phyloP scores from a whole-genome alignment of 2,888 invertebrate species.

The Drosophila neutralis region DNA sequence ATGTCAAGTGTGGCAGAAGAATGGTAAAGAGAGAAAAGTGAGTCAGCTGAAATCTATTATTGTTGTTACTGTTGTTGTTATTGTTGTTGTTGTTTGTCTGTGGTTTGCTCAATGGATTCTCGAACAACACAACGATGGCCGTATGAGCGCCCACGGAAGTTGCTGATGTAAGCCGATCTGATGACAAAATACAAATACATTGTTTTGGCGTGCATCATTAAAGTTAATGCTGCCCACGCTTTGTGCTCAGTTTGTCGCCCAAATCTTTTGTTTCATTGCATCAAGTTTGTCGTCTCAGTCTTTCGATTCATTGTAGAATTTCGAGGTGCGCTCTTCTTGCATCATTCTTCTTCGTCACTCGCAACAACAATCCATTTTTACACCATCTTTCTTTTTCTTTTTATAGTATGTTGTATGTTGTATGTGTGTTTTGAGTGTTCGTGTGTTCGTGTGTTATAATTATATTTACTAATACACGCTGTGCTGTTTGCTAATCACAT shows the following conservation, averaged over 20 bases:
- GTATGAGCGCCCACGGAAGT: constrained; percentile 34
- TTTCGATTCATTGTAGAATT: constrained; percentile 36
- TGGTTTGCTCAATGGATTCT: background rate
- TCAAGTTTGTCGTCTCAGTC: constrained; percentile 61
- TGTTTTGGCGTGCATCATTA: constrained; percentile 14
- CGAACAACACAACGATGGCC: constrained; percentile 2
- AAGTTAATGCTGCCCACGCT: constrained; percentile 39
- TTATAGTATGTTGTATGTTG: background rate
- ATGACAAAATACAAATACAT: constrained; percentile 23
- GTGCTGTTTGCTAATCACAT: constrained; percentile 72
- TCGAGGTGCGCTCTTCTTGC: constrained; percentile 37
- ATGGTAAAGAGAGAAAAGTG: constrained; percentile 33
- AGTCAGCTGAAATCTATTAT: constrained; percentile 41
- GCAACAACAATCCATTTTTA: constrained; percentile 46
- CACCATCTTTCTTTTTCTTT: background rate
- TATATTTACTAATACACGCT: constrained; percentile 73
- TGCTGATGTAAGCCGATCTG: constrained; percentile 39
- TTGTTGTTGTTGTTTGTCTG: background rate
- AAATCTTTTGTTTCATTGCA: constrained; percentile 1
- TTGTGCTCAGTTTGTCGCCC: constrained; percentile 1
- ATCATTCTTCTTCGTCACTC: constrained; percentile 34
- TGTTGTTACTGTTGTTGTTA: background rate
- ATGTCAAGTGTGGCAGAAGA: constrained; percentile 42
- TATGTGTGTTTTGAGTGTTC: constrained; percentile 6
- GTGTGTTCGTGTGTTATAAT: constrained; percentile 58